Evolutionary conservation across 2,797 vertebrate genomes (phyloP).

Genomic region (Tangara arthus): DNA sequence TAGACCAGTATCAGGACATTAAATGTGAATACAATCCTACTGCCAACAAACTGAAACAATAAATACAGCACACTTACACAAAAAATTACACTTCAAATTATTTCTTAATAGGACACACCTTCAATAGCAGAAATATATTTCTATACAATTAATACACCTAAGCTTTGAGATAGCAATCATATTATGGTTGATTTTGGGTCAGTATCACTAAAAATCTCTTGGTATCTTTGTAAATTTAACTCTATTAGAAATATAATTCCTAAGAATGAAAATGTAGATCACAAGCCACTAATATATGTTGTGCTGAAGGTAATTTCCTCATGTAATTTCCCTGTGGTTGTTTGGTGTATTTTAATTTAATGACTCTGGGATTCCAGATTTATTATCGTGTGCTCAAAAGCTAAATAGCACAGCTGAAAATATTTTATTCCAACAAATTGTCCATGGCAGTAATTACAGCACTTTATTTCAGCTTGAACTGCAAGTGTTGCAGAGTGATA

Average conservation of each 20-base stretch:
- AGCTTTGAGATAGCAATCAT: neutral
- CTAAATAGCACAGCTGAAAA: neutral
- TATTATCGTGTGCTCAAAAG: neutral
- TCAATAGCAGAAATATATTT: neutral
- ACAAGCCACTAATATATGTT: neutral
- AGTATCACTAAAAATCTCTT: neutral
- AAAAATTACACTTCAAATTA: neutral
- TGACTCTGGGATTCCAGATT: neutral
- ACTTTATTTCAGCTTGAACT: neutral
- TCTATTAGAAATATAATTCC: neutral
- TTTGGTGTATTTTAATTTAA: neutral
- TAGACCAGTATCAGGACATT: neutral
- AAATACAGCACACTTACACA: neutral
- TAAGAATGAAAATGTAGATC: neutral
- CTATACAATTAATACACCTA: neutral
- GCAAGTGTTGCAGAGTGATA: neutral
- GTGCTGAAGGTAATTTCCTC: neutral
- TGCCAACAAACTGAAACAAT: neutral
- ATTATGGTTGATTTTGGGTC: neutral
- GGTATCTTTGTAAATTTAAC: neutral
- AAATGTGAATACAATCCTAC: neutral
- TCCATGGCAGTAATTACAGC: neutral
- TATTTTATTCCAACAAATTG: neutral
- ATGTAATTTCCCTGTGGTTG: neutral
- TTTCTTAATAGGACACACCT: neutral